These are phyloP conservation scores for Syrmaticus mikado DNA, from an alignment of 2,113 vertebrate genomes.

Conservation along the genomic window DNA sequence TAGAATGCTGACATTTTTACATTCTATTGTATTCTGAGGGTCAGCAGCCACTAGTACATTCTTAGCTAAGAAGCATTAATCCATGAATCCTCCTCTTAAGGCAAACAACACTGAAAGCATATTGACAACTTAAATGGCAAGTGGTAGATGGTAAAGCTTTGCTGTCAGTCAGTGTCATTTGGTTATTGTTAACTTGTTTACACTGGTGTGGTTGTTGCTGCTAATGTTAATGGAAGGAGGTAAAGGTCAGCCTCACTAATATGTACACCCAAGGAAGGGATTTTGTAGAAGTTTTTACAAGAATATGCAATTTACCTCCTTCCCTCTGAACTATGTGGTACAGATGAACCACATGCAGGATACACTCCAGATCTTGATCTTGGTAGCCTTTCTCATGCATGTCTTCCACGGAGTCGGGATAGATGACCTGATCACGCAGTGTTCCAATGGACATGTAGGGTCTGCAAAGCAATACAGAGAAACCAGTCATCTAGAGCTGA, in stretches of 20 bases:
- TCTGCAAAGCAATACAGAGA: slow-evolving; percentile 72
- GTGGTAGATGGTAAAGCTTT: neutral
- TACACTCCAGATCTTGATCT: slow-evolving; percentile 90
- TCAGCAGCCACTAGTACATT: neutral
- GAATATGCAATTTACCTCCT: slow-evolving; percentile 83
- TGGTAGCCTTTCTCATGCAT: slow-evolving; percentile 89
- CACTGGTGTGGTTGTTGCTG: neutral
- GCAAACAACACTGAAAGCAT: neutral
- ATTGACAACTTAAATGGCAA: neutral
- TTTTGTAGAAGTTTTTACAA: neutral
- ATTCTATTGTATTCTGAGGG: neutral
- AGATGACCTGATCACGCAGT: slow-evolving; percentile 96
- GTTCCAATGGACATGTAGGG: slow-evolving; percentile 98
- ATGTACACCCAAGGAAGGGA: fast-evolving
- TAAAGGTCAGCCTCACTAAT: neutral
- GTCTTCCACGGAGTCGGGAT: slow-evolving; percentile 93
- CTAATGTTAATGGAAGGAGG: neutral
- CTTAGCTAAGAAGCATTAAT: neutral
- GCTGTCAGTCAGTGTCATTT: neutral
- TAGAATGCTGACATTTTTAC: neutral
- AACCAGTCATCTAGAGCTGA: neutral
- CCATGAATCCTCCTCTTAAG: neutral
- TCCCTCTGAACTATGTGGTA: slow-evolving; percentile 96
- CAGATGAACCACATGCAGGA: slow-evolving; percentile 92
- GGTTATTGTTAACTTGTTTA: neutral